Base-by-base conservation (phyloP, 2,797 vertebrate species). In the Diplodus sargus region DNA sequence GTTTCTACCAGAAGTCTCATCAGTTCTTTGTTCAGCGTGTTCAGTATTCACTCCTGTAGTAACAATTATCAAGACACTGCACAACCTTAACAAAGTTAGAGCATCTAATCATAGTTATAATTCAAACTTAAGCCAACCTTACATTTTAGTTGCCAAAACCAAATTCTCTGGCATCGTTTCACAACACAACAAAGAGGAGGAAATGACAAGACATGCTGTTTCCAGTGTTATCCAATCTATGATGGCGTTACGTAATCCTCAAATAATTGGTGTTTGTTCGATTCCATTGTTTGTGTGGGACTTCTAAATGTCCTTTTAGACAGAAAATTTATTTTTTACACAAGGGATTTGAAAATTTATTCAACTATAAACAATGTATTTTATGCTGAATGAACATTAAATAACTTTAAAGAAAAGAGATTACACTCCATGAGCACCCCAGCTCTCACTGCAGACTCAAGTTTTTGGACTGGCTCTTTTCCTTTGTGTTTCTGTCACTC, bases 371-470 rank as follows among this genome's bases (percentile, higher is more conserved):
- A 43, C 20, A 70, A 59, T 56, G 43, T 0, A 13, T 42, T 72
- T 81, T 20, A 74, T 58, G n/a, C 30, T 63, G 56, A 73, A 74
- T 58, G 34, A 70, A 20, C 34, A 57, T 45, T 16, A 59, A 57
- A 74, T 74, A 61, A 75, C 5, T 17, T 16, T 48, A 11, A 48
- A 47, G 13, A 62, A 48, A 68, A 63, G 20, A 12, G 39, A 65
- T 59, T 43, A 25, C n/a, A 65, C 43, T 53, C 17, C n/a, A 65
- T 10, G 56, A 78, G 16, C 23, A 45, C 9, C 30, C 18, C 17
- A 53, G 49, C 63, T 64, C 43, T 63, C 14, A 49, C 66, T 70
- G 39, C 74, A 61, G 10, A 72, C 17, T 48, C 42, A 0, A 49
- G 28, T 65, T 71, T 48, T 64, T 23, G 20, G 17, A 34, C 20